These are phyloP conservation scores for Frankliniella fusca DNA, from an alignment of 2,888 invertebrate species.

Conservation along the genomic window DNA sequence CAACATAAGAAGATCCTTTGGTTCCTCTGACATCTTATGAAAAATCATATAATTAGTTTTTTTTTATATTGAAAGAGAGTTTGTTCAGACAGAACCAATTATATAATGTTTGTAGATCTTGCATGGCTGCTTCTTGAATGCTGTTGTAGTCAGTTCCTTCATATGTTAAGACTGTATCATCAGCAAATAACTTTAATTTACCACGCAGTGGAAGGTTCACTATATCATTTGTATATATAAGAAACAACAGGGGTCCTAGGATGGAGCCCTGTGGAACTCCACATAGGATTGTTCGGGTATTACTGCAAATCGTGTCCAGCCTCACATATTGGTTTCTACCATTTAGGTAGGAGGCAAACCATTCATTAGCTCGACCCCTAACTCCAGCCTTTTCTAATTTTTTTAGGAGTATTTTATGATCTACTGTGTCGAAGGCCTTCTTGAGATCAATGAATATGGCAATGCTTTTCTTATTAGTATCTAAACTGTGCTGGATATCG, in stretches of 20 bases:
- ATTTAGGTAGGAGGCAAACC: background rate
- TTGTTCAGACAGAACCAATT: no score
- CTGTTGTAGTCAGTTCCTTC: no score
- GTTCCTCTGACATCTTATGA: no score
- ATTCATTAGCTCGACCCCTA: background rate
- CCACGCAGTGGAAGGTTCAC: conserved; percentile 29
- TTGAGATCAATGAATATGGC: conserved; percentile 17
- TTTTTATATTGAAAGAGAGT: no score
- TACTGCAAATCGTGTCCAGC: background rate
- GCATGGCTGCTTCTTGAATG: no score
- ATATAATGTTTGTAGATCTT: no score
- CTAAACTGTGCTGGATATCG: no score
- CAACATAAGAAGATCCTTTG: no score
- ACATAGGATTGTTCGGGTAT: background rate
- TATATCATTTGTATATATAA: conserved; percentile 32
- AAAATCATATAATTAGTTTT: no score
- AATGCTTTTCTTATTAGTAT: no score
- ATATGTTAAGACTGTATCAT: conserved; percentile 30
- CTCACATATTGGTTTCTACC: background rate
- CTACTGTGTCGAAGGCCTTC: conserved; percentile 30
- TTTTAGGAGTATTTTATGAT: conserved; percentile 27
- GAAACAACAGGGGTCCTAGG: conserved; percentile 31
- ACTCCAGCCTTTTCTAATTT: background rate
- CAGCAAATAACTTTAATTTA: conserved; percentile 28
- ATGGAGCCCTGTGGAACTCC: conserved; percentile 33